Conservation (phyloP, 2,888 invertebrate species). For the Parnassius glacialis region DNA sequence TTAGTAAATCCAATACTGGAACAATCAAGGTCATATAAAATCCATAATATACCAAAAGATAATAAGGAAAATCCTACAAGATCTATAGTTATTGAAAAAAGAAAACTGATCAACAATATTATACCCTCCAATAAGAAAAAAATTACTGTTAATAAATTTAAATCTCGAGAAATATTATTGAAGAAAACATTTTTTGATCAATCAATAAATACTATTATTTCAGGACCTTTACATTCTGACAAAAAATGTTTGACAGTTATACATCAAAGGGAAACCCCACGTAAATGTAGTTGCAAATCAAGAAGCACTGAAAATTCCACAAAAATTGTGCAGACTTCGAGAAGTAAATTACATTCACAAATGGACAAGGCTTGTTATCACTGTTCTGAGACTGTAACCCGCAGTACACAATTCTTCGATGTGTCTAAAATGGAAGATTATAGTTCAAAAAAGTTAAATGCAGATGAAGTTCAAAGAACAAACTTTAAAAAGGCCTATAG, state of each 20-base stretch:
- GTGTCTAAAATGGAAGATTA: slow-evolving; percentile 3
- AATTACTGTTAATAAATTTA: slow-evolving; percentile 35
- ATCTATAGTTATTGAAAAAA: slow-evolving; percentile 44
- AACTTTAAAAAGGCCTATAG: slow-evolving; percentile 4
- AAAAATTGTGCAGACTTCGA: slow-evolving; percentile 47
- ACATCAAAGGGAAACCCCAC: slow-evolving; percentile 44
- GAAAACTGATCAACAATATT: slow-evolving; percentile 41
- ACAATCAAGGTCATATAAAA: slow-evolving; percentile 22
- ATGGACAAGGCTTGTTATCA: slow-evolving; percentile 51
- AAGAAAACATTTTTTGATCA: slow-evolving; percentile 42
- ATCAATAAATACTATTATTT: slow-evolving; percentile 47
- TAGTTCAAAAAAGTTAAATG: not conserved
- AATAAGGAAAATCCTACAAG: slow-evolving; percentile 36
- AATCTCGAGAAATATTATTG: slow-evolving; percentile 39
- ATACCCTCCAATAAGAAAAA: slow-evolving; percentile 34
- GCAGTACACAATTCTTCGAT: slow-evolving; percentile 45
- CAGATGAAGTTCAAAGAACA: slow-evolving; percentile 2
- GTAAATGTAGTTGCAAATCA: slow-evolving; percentile 37
- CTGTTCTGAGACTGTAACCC: slow-evolving; percentile 27
- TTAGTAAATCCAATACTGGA: slow-evolving; percentile 49
- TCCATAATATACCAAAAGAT: slow-evolving; percentile 22
- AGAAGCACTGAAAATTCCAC: slow-evolving; percentile 29
- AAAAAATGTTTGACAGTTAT: slow-evolving; percentile 51
- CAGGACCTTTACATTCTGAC: slow-evolving; percentile 48
- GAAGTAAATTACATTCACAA: slow-evolving; percentile 29